phyloP scores from a whole-genome alignment of 1,140 invertebrate genomes.

The Drosophila littoralis region DNA sequence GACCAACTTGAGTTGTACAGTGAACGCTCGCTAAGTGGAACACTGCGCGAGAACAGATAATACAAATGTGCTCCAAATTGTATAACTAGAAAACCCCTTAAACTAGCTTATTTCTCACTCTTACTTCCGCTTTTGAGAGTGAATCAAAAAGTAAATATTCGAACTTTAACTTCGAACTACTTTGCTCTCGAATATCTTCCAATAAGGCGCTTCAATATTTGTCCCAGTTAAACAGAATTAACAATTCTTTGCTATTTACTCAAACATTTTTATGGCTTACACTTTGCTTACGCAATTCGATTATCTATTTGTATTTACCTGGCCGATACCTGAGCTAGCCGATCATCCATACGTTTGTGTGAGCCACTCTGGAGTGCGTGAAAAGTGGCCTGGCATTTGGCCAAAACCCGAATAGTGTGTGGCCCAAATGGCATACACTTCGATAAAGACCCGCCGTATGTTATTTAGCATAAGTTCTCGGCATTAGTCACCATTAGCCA shows the following conservation, averaged over 20 bases:
- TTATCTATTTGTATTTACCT: conserved; percentile 1
- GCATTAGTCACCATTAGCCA: conserved; percentile 55
- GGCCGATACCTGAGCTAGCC: neutral
- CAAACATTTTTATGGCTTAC: neutral
- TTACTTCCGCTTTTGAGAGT: no score
- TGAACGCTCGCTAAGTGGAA: neutral
- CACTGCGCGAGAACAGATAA: no score
- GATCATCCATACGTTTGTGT: no score
- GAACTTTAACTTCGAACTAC: no score
- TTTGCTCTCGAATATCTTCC: no score
- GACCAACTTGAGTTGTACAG: neutral
- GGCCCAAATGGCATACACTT: conserved; percentile 46
- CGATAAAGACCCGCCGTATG: conserved; percentile 47
- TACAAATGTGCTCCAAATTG: neutral
- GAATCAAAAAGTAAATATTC: no score
- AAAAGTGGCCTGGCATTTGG: conserved; percentile 17
- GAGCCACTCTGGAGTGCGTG: conserved; percentile 8
- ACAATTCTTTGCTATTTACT: neutral
- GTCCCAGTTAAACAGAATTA: neutral
- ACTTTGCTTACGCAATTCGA: neutral
- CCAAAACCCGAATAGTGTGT: conserved; percentile 41
- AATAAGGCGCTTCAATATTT: neutral
- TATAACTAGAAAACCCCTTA: no score
- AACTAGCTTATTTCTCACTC: no score
- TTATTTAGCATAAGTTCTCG: conserved; percentile 62